phyloP scores from a whole-genome alignment of 2,113 vertebrate genomes.

The Gymnogyps californianus region DNA sequence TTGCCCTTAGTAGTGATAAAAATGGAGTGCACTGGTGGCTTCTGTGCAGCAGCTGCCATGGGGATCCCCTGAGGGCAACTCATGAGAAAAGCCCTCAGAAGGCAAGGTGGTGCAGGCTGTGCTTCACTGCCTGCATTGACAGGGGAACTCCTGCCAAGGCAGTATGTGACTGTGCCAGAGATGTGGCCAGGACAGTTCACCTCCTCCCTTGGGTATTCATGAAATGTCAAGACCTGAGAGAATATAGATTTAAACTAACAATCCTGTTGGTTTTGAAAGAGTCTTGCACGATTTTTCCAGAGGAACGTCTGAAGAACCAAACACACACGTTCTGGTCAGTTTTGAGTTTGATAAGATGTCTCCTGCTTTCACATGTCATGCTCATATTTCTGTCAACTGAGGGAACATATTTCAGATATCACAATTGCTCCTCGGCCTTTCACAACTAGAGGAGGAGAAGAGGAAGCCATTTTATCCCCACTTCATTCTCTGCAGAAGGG shows the following conservation, averaged over 20 bases:
- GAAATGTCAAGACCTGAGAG: neutral
- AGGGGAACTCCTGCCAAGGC: neutral
- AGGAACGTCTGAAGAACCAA: neutral
- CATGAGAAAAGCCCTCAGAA: neutral
- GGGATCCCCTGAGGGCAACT: neutral
- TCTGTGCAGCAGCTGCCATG: neutral
- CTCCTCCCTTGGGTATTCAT: neutral
- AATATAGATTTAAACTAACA: neutral
- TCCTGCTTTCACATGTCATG: neutral
- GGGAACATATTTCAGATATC: neutral
- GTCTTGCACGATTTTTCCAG: neutral
- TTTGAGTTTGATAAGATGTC: neutral
- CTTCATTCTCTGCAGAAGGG: neutral
- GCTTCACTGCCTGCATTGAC: rapidly evolving
- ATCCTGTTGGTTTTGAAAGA: neutral
- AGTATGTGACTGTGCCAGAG: no score
- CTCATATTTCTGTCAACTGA: neutral
- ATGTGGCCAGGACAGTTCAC: neutral
- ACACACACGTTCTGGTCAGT: rapidly evolving
- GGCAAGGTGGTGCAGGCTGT: neutral
- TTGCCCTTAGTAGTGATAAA: neutral
- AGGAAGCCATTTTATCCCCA: neutral
- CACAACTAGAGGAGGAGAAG: neutral
- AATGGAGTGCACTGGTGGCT: neutral
- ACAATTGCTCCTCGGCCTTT: neutral